These are phyloP conservation scores for Ginglymostoma cirratum DNA, from an alignment of 2,113 vertebrate species.

Conservation along the genomic window DNA sequence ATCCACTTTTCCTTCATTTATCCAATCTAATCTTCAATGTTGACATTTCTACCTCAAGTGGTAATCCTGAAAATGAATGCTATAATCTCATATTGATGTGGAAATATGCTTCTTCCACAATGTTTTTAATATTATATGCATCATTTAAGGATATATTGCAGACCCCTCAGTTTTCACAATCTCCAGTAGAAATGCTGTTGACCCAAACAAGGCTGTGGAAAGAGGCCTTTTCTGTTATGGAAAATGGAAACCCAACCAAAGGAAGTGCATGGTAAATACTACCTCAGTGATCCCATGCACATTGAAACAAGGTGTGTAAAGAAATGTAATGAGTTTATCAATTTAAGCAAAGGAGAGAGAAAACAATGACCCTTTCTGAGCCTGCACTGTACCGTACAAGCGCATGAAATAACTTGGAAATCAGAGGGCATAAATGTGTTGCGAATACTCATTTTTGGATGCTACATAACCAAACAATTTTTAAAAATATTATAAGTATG, in stretches of 20 bases:
- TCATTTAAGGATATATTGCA: not conserved
- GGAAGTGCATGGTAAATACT: not conserved
- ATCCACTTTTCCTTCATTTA: not conserved
- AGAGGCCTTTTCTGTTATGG: not conserved
- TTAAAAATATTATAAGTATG: not conserved
- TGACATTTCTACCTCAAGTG: not conserved
- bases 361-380: not conserved
- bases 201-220: not conserved
- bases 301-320: not conserved
- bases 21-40: not conserved
- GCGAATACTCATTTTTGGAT: not conserved
- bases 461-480: not conserved
- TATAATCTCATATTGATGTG: not conserved
- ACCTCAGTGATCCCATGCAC: not conserved
- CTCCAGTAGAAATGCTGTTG: not conserved
- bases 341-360: not conserved
- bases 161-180: not conserved
- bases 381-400: not conserved
- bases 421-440: not conserved
- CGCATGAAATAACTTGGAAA: not conserved
- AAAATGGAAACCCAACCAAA: not conserved
- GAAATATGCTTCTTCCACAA: not conserved
- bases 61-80: not conserved
- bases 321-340: not conserved
- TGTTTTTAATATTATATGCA: not conserved